These are phyloP conservation scores for Macropodus opercularis DNA, from an alignment of 2,797 vertebrate species.

Conservation along the genomic window DNA sequence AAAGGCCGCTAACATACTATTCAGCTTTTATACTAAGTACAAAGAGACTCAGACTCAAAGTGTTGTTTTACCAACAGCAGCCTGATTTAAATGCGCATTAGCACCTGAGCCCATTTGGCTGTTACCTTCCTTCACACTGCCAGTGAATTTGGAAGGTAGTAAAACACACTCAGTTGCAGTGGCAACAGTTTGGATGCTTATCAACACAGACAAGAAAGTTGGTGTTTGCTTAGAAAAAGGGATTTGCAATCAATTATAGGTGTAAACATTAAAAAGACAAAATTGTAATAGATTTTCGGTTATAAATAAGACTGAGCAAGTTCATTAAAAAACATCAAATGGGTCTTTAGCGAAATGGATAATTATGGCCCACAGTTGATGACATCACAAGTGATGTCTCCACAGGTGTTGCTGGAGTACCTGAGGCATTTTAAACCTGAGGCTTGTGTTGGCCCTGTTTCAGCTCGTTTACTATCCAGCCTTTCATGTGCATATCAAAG, in stretches of 20 bases:
- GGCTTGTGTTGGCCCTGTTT: conserved; percentile 1
- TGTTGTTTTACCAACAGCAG: neutral
- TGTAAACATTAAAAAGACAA: too few species aligned
- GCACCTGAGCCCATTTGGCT: neutral
- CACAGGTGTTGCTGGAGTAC: conserved; percentile 1
- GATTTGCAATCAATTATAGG: neutral
- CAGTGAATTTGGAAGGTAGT: neutral
- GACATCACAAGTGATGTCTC: neutral
- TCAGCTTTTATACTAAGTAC: too few species aligned
- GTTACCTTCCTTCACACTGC: neutral
- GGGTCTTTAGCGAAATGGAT: neutral
- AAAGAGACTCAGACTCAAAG: neutral
- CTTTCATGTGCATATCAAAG: conserved; percentile 56
- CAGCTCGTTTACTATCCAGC: conserved; percentile 27
- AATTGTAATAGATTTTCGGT: too few species aligned
- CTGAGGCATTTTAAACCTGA: neutral
- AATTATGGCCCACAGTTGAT: too few species aligned
- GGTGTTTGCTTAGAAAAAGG: neutral
- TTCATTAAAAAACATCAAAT: neutral
- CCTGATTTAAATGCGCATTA: neutral
- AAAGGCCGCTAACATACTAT: too few species aligned
- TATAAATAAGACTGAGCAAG: too few species aligned
- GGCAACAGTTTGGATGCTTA: neutral
- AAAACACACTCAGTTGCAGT: neutral
- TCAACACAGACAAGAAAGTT: neutral